Evolutionary conservation across 2,113 vertebrate species (phyloP).

Genomic region (Galemys pyrenaicus): DNA sequence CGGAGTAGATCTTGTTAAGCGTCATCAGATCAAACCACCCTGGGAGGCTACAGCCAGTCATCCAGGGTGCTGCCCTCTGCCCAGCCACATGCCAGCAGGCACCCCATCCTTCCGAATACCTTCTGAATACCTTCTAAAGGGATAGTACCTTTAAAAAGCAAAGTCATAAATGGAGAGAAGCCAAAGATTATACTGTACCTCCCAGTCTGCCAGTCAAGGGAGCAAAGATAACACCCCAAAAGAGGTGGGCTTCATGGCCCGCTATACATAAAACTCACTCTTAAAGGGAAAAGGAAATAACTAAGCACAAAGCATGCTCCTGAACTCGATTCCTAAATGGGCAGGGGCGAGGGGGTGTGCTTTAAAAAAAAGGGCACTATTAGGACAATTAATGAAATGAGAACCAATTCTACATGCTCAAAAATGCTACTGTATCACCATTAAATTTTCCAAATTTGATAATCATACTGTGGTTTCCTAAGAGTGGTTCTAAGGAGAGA

Average conservation of each 20-base stretch:
- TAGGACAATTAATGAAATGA: slow-evolving; percentile 7
- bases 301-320: neutral
- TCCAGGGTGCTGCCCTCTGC: neutral
- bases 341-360: neutral
- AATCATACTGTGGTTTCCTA: slow-evolving; percentile 10
- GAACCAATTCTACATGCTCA: neutral
- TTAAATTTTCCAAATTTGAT: slow-evolving; percentile 17
- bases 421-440: neutral
- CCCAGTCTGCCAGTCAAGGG: neutral
- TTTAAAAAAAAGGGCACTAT: neutral
- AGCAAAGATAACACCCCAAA: neutral
- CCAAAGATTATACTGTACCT: neutral
- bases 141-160: neutral
- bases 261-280: neutral
- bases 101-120: neutral
- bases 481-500: neutral
- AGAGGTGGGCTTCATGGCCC: neutral
- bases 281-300: slow-evolving; percentile 31
- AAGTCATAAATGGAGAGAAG: neutral
- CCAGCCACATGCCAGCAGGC: neutral
- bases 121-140: too few relatives aligned
- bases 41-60: neutral
- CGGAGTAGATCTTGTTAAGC: neutral
- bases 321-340: neutral
- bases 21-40: neutral